A percentile compares a stretch with the other conserved stretches of the same genome.
Conservation (phyloP, 2,797 vertebrate species). For the Lates japonicus region DNA sequence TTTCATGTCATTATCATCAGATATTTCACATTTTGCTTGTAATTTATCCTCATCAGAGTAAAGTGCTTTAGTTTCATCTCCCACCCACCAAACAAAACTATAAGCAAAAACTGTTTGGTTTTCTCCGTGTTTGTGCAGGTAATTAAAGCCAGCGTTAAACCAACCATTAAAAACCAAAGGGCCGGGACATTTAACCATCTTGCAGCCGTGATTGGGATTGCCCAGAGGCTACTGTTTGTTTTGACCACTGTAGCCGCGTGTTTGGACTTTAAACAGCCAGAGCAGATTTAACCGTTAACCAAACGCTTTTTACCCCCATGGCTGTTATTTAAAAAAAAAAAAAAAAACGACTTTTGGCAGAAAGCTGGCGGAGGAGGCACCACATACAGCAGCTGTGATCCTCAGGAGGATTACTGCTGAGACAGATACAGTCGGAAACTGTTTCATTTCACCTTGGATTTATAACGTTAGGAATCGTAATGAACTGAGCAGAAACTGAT, state of each 20-base stretch:
- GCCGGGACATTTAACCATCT: neutral
- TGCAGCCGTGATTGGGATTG: slow-evolving; percentile 67
- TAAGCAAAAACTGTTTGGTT: neutral
- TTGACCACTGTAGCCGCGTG: slow-evolving; percentile 70
- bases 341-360: slow-evolving; percentile 25
- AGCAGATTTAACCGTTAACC: slow-evolving; percentile 74
- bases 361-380: slow-evolving; percentile 13
- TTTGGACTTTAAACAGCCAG: slow-evolving; percentile 80
- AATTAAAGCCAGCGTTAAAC: neutral
- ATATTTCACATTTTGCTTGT: neutral
- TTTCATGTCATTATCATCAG: neutral
- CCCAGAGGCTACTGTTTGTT: slow-evolving; percentile 77
- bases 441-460: neutral
- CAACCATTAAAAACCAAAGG: neutral
- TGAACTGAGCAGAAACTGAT: neutral
- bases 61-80: neutral
- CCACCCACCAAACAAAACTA: neutral
- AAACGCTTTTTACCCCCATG: slow-evolving; percentile 62
- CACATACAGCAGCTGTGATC: slow-evolving; percentile 48
- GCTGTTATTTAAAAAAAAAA: slow-evolving; percentile 33
- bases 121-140: no score
- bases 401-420: neutral
- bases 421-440: neutral
- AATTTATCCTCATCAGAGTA: neutral
- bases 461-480: neutral